Percentiles rank a stretch among this genome's conserved stretches.
phyloP scores from a whole-genome alignment of 2,888 invertebrate genomes.

The Cheilosia pagana region DNA sequence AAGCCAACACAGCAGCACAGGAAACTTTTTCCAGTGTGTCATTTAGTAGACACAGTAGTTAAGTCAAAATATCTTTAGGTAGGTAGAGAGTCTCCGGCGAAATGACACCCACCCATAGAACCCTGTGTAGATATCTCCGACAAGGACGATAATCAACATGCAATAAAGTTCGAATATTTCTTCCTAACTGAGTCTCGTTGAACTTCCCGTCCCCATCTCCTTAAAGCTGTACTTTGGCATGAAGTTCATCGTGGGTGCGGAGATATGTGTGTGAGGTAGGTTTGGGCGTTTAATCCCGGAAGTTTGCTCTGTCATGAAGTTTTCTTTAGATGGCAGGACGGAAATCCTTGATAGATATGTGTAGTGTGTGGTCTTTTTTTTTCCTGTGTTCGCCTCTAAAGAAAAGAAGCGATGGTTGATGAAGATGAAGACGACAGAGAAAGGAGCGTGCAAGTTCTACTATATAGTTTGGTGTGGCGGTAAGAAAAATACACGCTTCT shows the following conservation, averaged over 20 bases:
- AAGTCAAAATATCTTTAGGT: conserved; percentile 64
- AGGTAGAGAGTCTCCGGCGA: neutral
- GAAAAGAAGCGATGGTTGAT: conserved; percentile 56
- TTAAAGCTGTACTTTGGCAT: conserved; percentile 6
- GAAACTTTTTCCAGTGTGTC: conserved; percentile 67
- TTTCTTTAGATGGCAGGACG: conserved; percentile 43
- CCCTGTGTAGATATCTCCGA: neutral
- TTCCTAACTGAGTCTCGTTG: conserved; percentile 54
- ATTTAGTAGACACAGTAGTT: conserved; percentile 69
- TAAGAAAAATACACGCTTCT: conserved; percentile 30
- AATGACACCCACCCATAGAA: neutral
- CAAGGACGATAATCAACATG: conserved; percentile 70
- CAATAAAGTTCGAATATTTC: conserved; percentile 74
- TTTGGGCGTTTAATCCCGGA: conserved; percentile 64
- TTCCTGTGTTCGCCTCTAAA: neutral
- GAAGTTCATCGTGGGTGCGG: conserved; percentile 18
- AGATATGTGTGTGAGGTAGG: conserved; percentile 8
- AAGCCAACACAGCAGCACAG: conserved; percentile 20
- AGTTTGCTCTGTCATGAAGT: conserved; percentile 69
- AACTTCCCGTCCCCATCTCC: neutral
- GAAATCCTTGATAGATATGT: conserved; percentile 68
- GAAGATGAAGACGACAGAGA: conserved; percentile 50
- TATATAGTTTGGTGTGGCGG: conserved; percentile 6
- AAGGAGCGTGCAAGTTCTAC: conserved; percentile 24
- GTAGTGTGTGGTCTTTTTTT: conserved; percentile 25